phyloP scores from a whole-genome alignment of 2,113 vertebrate genomes.

The Colius striatus region DNA sequence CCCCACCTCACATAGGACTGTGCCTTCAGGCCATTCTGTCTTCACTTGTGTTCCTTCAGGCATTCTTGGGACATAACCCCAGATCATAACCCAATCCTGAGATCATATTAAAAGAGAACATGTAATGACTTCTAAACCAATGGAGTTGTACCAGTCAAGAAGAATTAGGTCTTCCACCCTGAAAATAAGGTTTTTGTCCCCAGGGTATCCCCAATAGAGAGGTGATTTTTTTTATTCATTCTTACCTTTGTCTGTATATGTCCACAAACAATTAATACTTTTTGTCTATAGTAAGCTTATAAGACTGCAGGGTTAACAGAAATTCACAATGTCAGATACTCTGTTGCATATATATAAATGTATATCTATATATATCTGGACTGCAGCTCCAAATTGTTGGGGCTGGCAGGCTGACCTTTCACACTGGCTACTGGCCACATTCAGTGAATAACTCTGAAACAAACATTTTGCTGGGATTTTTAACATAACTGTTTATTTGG shows the following conservation, averaged over 20 bases:
- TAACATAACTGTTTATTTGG: conserved; percentile 47
- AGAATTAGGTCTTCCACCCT: neutral
- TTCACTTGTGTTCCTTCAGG: neutral
- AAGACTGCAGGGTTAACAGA: neutral
- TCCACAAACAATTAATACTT: neutral
- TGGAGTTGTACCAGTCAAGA: neutral
- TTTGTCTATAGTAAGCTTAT: neutral
- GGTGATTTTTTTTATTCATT: neutral
- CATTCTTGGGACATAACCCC: neutral
- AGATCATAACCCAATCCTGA: neutral
- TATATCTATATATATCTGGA: conserved; percentile 5
- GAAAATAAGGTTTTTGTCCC: neutral
- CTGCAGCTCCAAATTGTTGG: neutral
- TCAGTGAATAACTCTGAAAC: conserved; percentile 7
- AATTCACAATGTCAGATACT: neutral
- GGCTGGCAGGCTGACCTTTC: conserved; percentile 44
- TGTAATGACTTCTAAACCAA: neutral
- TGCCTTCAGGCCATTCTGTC: neutral
- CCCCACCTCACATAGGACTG: fast-evolving
- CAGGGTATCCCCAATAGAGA: neutral
- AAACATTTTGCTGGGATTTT: conserved; percentile 36
- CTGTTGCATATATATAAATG: neutral
- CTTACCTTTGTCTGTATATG: neutral
- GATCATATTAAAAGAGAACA: neutral
- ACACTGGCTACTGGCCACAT: conserved; percentile 8